Evolutionary conservation across 2,888 invertebrate species (phyloP).

Genomic region (Antheraea yamamai): DNA sequence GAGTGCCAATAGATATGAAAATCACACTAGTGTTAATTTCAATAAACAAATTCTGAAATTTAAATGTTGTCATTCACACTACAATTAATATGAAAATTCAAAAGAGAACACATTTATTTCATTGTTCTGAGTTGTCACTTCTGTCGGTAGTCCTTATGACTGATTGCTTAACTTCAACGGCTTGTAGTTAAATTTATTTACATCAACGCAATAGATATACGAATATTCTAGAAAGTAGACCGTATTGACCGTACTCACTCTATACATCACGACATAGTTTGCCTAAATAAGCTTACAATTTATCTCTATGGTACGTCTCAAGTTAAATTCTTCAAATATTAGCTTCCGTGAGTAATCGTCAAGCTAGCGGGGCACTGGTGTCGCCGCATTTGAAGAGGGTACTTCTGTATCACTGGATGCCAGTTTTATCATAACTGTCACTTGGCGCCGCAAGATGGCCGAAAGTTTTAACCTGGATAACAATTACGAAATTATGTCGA

Average conservation of each 20-base stretch:
- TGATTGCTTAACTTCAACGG: too few species aligned
- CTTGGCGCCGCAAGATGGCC: conserved; percentile 16
- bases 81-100: too few species aligned
- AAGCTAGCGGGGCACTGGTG: conserved; percentile 11
- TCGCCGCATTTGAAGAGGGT: conserved; percentile 21
- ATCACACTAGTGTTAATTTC: too few species aligned
- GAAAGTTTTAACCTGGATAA: conserved; percentile 23
- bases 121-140: too few species aligned
- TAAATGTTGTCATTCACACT: too few species aligned
- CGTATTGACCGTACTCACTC: not conserved
- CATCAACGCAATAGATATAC: not conserved
- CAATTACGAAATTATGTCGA: conserved; percentile 35
- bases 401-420: conserved; percentile 21
- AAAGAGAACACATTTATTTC: too few species aligned
- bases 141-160: too few species aligned
- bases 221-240: not conserved
- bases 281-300: conserved; percentile 34
- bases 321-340: conserved; percentile 69
- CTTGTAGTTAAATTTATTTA: not conserved
- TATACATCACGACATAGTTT: conserved; percentile 29
- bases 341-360: conserved; percentile 58
- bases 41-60: too few species aligned
- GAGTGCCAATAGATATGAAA: too few species aligned
- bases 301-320: conserved; percentile 33
- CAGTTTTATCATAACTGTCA: conserved; percentile 27